Base-by-base conservation (phyloP, 1,140 invertebrate genomes). In the Vanessa tameamea region DNA sequence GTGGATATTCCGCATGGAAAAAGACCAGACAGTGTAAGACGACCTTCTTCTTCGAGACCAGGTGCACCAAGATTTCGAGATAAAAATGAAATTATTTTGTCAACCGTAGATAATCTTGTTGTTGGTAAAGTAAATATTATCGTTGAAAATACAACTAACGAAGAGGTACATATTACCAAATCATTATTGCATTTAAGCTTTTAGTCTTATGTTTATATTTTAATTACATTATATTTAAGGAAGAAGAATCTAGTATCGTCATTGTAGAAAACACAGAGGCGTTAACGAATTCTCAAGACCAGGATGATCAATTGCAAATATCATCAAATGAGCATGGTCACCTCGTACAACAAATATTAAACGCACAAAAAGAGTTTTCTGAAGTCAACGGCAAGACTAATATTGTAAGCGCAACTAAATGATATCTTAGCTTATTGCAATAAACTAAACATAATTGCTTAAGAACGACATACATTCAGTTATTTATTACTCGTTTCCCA, bases 281-380 rank as follows among this genome's bases (percentile, higher is more conserved):
- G 48, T 69, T 75, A 67, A 48, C n/a, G 63, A 72, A 79, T 65
- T 73, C 81, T 47, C 64, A 84, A 65, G 75, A 78, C 57, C 53
- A 85, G 72, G 64, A 79, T 43, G 78, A 83, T 16, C 63, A 84
- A 67, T 64, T 74, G 15, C 59, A 78, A 15, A 16, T 65, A n/a
- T 65, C 74, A 70, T 26, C 78, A 64, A 94, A 94, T 70, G 81
- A 95, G 76, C 95, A 96, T 83, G 96, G 96, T 6, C 95, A 96
- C 83, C 87, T 97, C 31, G 96, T 97, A 1, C 95, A 96, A 75
- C 96, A 97, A 89, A 97, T 97, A 84, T 90, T 97, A 57, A 95
- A 97, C 83, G 96, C 96, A 0, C 95, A 96, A 85, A 95, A 95
- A 77, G 95, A 96, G 83, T 87, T 87, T 77, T 84, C 86, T 8